A percentile compares a stretch with the other conserved stretches of the same genome.
These are phyloP conservation scores for Hololepta plana DNA, from an alignment of 2,888 invertebrate species.

Conservation along the genomic window DNA sequence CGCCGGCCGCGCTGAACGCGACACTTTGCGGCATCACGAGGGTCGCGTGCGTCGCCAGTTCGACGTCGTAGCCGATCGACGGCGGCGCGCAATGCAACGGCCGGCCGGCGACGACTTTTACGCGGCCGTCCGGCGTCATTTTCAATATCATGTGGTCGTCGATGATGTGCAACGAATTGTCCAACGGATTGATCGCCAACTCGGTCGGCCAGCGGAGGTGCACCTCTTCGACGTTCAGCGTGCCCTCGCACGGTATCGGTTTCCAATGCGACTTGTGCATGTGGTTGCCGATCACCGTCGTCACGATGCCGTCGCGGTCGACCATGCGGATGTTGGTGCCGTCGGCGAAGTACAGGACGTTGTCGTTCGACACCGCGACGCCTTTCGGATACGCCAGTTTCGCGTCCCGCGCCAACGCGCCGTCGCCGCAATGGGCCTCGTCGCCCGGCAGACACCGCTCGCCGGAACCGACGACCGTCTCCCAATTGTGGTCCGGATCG, in stretches of 20 bases:
- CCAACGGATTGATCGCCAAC: slow-evolving; percentile 82
- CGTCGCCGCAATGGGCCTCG: slow-evolving; percentile 92
- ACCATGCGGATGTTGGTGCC: slow-evolving; percentile 87
- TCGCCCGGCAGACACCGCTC: slow-evolving; percentile 86
- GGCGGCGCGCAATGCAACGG: slow-evolving; percentile 85
- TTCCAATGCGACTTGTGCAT: slow-evolving; percentile 91
- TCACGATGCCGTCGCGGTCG: slow-evolving; percentile 78
- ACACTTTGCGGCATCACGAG: slow-evolving; percentile 89
- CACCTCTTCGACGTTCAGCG: slow-evolving; percentile 79
- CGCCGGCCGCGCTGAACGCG: slow-evolving; percentile 81
- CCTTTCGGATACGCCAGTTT: slow-evolving; percentile 93
- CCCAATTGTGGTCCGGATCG: slow-evolving; percentile 86
- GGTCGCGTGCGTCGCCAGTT: slow-evolving; percentile 79
- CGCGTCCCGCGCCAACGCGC: slow-evolving; percentile 79
- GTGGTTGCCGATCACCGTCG: slow-evolving; percentile 81
- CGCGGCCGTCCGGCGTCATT: slow-evolving; percentile 76
- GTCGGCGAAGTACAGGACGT: slow-evolving; percentile 86
- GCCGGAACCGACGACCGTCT: slow-evolving; percentile 87
- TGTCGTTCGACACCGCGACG: slow-evolving; percentile 83
- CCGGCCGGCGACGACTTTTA: slow-evolving; percentile 83
- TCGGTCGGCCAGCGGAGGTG: slow-evolving; percentile 94
- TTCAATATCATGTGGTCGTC: slow-evolving; percentile 92
- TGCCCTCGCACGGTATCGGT: slow-evolving; percentile 82
- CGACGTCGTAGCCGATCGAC: slow-evolving; percentile 59
- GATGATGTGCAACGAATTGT: slow-evolving; percentile 87